A percentile compares a stretch with the other conserved stretches of the same genome.
These are phyloP conservation scores for Dendropsophus ebraccatus DNA, from an alignment of 2,113 vertebrate species.

Conservation along the genomic window DNA sequence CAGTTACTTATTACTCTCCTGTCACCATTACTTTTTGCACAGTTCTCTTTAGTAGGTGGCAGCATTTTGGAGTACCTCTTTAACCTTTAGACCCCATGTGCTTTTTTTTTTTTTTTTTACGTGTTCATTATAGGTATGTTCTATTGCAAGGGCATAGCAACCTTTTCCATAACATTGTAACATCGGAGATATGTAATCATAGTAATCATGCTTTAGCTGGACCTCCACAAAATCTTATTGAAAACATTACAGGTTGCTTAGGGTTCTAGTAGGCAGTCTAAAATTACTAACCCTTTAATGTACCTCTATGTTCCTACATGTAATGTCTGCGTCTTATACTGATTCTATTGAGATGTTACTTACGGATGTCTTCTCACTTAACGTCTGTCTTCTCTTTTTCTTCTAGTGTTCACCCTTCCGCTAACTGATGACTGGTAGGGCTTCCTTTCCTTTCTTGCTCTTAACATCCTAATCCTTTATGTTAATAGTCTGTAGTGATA, in stretches of 20 bases:
- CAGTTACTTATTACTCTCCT: too few species aligned
- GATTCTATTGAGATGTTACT: conserved; percentile 1
- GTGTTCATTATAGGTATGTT: too few species aligned
- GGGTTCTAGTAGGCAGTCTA: not conserved
- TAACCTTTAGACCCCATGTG: too few species aligned
- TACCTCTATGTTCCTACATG: not conserved
- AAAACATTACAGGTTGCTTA: not conserved
- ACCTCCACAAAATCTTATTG: not conserved
- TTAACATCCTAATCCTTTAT: not conserved
- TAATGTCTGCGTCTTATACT: not conserved
- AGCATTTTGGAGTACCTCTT: too few species aligned
- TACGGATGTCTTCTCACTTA: conserved; percentile 36
- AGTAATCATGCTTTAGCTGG: too few species aligned
- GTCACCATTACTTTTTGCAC: too few species aligned
- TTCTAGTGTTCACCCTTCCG: conserved; percentile 60
- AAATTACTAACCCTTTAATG: not conserved
- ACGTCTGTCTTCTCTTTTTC: conserved; percentile 59
- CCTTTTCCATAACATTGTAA: too few species aligned
- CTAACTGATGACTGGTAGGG: conserved; percentile 59
- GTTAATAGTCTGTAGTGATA: not conserved
- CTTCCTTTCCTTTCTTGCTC: conserved; percentile 5
- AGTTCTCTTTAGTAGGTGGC: too few species aligned
- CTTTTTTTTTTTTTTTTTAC: too few species aligned
- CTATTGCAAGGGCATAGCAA: too few species aligned
- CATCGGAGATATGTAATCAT: too few species aligned